These are phyloP conservation scores for Bolinopsis microptera DNA, from an alignment of 37 sponge, comb jelly and placozoan species.

Conservation along the genomic window DNA sequence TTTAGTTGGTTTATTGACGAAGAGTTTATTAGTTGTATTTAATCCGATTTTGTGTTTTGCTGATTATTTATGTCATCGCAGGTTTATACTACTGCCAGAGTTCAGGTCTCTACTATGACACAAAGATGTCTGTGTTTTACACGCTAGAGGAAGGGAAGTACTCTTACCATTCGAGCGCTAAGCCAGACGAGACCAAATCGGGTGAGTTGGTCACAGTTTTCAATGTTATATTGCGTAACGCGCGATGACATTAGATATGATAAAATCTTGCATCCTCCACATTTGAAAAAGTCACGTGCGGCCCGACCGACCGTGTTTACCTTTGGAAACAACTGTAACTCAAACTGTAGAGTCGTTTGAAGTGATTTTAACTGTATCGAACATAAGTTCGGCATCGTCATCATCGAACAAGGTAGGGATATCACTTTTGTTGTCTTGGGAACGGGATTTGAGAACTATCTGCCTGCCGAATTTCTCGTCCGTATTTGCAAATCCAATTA, in stretches of 20 bases:
- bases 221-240: background rate
- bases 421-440: too few relatives aligned
- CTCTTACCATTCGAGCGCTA: conserved; percentile 34
- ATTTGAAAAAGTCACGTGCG: conserved; percentile 36
- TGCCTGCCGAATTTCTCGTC: too few relatives aligned
- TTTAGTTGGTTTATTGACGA: too few relatives aligned
- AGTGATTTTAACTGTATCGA: too few relatives aligned
- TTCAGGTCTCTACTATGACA: conserved; percentile 55
- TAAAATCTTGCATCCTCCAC: background rate
- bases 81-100: conserved; percentile 58
- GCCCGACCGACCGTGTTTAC: background rate
- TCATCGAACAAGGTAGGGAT: too few relatives aligned
- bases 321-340: background rate
- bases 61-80: too few relatives aligned
- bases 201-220: conserved; percentile 15
- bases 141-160: conserved; percentile 25
- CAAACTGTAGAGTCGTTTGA: too few relatives aligned
- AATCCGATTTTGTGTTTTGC: too few relatives aligned
- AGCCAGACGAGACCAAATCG: conserved; percentile 49
- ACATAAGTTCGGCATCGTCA: too few relatives aligned
- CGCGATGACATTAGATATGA: background rate
- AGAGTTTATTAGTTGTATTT: too few relatives aligned
- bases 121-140: conserved; percentile 62
- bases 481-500: too few relatives aligned
- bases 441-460: too few relatives aligned